phyloP scores from a whole-genome alignment of 1,140 invertebrate genomes.

The Lutraria rhynchaena region DNA sequence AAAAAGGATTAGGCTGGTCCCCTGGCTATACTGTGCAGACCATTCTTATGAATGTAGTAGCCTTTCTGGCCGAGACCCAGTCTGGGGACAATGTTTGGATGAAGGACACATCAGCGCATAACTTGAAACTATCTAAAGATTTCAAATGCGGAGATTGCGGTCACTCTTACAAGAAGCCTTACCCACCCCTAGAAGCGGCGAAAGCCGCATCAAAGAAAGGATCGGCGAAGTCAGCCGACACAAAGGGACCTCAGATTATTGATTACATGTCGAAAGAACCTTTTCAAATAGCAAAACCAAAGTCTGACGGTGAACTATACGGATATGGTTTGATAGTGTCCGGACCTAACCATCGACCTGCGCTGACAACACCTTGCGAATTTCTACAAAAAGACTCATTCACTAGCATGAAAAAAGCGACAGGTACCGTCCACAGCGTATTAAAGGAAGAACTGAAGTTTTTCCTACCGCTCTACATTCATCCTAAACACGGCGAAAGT shows the following conservation, averaged over 20 bases:
- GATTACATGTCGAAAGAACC: slow-evolving; percentile 75
- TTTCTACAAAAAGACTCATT: slow-evolving; percentile 69
- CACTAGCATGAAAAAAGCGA: slow-evolving; percentile 70
- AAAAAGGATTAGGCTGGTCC: slow-evolving; percentile 74
- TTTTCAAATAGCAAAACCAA: slow-evolving; percentile 64
- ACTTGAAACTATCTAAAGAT: slow-evolving; percentile 66
- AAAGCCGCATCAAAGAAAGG: slow-evolving; percentile 1
- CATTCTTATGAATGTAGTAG: slow-evolving; percentile 73
- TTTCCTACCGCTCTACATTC: slow-evolving; percentile 75
- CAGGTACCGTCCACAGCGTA: slow-evolving; percentile 72
- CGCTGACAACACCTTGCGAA: slow-evolving; percentile 75
- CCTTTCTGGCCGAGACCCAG: slow-evolving; percentile 74
- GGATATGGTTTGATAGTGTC: slow-evolving; percentile 75
- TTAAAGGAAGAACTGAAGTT: slow-evolving; percentile 73
- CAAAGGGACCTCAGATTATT: slow-evolving; percentile 63
- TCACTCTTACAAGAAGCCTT: slow-evolving; percentile 72
- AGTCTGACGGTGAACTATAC: slow-evolving; percentile 67
- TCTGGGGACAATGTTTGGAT: slow-evolving; percentile 57
- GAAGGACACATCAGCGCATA: slow-evolving; percentile 59
- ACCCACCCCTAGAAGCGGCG: slow-evolving; percentile 59
- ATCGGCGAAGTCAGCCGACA: slow-evolving; percentile 33
- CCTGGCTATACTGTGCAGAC: slow-evolving; percentile 77
- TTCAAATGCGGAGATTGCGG: slow-evolving; percentile 74
- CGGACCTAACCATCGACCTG: slow-evolving; percentile 67
- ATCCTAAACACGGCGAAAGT: slow-evolving; percentile 66